Evolutionary conservation across 1,140 invertebrate species (phyloP).

Genomic region (Latrodectus geometricus): DNA sequence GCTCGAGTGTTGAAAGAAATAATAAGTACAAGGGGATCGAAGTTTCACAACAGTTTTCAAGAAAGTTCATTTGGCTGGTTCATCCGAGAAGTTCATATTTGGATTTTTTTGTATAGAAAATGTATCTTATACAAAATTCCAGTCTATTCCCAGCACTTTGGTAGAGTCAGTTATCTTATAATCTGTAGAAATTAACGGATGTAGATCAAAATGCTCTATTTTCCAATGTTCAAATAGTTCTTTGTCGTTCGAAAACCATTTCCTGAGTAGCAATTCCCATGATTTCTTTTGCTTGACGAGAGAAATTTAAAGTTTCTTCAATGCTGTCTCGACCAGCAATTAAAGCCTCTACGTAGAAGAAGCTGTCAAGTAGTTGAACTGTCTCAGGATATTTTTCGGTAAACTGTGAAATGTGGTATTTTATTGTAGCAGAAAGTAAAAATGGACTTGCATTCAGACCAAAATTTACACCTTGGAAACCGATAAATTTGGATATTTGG

Average conservation of each 20-base stretch:
- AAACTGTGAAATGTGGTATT: background rate
- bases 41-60: too few relatives aligned
- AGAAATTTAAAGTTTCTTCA: slow-evolving; percentile 2
- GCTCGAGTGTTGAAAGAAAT: too few relatives aligned
- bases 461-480: background rate
- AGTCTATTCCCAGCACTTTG: background rate
- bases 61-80: background rate
- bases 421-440: background rate
- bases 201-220: background rate
- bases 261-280: background rate
- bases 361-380: slow-evolving; percentile 8
- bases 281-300: background rate
- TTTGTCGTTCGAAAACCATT: background rate
- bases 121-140: background rate
- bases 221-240: background rate
- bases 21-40: background rate
- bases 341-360: slow-evolving; percentile 13
- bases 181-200: background rate
- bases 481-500: background rate
- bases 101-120: background rate
- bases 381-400: background rate
- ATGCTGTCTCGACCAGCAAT: background rate
- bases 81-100: background rate
- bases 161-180: too few relatives aligned
- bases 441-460: background rate